Percentiles rank a stretch among this genome's conserved stretches.
These are phyloP conservation scores for Campylomormyrus numenius DNA, from an alignment of 2,113 vertebrate species.

Conservation along the genomic window DNA sequence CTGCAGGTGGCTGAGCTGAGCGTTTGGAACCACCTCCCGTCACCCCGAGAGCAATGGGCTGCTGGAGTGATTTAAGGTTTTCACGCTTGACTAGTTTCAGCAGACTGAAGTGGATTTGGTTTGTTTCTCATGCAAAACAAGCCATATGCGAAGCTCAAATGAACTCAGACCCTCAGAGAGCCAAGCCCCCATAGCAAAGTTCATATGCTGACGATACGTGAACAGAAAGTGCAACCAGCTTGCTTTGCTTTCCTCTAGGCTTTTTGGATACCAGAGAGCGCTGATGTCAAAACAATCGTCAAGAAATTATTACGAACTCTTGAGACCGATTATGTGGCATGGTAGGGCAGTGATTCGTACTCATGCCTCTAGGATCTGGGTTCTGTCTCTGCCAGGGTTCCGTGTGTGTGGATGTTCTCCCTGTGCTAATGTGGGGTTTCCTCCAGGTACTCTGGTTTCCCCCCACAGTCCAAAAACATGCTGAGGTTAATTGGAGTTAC, in stretches of 20 bases:
- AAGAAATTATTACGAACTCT: neutral
- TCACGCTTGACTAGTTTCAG: neutral
- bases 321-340: neutral
- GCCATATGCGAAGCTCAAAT: neutral
- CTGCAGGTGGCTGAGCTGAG: neutral
- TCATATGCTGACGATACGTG: neutral
- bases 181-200: neutral
- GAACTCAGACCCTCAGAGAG: neutral
- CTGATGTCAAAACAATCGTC: neutral
- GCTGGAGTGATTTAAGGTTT: neutral
- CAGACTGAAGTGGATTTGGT: neutral
- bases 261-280: neutral
- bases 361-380: too few relatives aligned
- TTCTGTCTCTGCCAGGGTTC: too few relatives aligned
- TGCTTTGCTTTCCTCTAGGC: neutral
- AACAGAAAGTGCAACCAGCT: neutral
- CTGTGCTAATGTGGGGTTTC: too few relatives aligned
- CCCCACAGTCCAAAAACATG: too few relatives aligned
- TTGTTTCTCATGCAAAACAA: neutral
- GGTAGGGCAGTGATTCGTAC: too few relatives aligned
- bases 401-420: too few relatives aligned
- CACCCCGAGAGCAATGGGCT: neutral
- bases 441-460: too few relatives aligned
- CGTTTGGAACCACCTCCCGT: neutral
- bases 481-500: too few relatives aligned